phyloP scores from a whole-genome alignment of 2,113 vertebrate genomes.

The Pipa parva region DNA sequence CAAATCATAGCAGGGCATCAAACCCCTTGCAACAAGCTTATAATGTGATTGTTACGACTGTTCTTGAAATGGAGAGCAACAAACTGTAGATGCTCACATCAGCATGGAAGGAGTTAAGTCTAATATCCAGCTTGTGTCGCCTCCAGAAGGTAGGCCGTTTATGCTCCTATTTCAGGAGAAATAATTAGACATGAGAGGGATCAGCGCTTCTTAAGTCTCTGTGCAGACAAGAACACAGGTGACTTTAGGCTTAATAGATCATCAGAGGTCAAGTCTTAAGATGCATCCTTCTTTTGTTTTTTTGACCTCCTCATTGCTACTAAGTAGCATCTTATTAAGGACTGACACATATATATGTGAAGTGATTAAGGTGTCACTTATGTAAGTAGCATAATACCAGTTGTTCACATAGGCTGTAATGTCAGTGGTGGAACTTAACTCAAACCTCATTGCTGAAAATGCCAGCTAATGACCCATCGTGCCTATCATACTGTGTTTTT shows the following conservation, averaged over 20 bases:
- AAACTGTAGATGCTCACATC: not conserved
- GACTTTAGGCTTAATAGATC: conserved; percentile 46
- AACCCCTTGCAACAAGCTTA: too few relatives aligned
- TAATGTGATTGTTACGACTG: too few relatives aligned
- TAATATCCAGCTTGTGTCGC: conserved; percentile 25
- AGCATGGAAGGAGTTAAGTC: conserved; percentile 15
- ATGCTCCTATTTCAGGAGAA: conserved; percentile 26
- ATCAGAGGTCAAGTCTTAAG: conserved; percentile 49
- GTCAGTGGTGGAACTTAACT: too few relatives aligned
- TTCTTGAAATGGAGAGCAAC: too few relatives aligned
- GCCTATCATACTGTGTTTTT: too few relatives aligned
- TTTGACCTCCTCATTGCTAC: conserved; percentile 45
- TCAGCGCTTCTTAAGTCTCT: conserved; percentile 48
- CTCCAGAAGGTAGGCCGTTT: conserved; percentile 28
- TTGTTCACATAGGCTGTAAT: too few relatives aligned
- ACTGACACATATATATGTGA: conserved; percentile 50
- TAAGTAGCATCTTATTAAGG: conserved; percentile 44
- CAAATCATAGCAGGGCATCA: too few relatives aligned
- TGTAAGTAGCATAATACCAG: too few relatives aligned
- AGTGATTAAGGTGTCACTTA: conserved; percentile 46
- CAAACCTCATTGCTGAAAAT: too few relatives aligned
- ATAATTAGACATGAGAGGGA: conserved; percentile 46
- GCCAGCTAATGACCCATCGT: too few relatives aligned
- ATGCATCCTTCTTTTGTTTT: conserved; percentile 51
- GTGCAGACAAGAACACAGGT: conserved; percentile 30